Conservation (phyloP, 2,888 invertebrate species). For the Matsumyia berberina region DNA sequence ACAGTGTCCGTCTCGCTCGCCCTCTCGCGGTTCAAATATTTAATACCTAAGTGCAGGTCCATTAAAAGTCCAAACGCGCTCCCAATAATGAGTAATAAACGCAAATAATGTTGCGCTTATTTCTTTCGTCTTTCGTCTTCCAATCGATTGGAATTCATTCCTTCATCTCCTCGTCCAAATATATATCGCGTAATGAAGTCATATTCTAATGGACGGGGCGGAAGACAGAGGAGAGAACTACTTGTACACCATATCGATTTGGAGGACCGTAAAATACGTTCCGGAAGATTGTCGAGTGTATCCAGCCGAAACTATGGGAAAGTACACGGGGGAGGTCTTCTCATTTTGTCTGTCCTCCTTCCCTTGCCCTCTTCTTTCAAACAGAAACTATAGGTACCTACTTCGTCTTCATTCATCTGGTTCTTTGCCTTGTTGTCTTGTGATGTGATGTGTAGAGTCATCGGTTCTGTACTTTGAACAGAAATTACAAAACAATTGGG, state of each 20-base stretch:
- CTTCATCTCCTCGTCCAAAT: conserved; percentile 8
- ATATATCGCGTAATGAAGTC: conserved; percentile 57
- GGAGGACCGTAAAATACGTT: conserved; percentile 43
- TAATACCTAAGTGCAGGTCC: conserved; percentile 71
- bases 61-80: conserved; percentile 75
- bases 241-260: conserved; percentile 17
- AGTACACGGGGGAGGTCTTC: conserved; percentile 12
- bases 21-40: neutral
- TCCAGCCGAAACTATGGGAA: conserved; percentile 39
- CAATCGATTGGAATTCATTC: conserved; percentile 65
- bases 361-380: neutral
- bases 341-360: neutral
- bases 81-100: conserved; percentile 73
- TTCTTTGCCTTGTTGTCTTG: neutral
- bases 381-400: neutral
- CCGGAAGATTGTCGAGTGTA: conserved; percentile 48
- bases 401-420: neutral
- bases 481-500: conserved; percentile 3
- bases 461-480: conserved; percentile 19
- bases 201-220: conserved; percentile 51
- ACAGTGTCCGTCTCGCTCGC: conserved; percentile 5
- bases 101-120: conserved; percentile 67
- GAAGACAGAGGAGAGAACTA: conserved; percentile 1
- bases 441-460: conserved; percentile 5
- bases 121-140: neutral